These are phyloP conservation scores for Ploceus nigricollis DNA, from an alignment of 2,113 vertebrate genomes.

Conservation along the genomic window DNA sequence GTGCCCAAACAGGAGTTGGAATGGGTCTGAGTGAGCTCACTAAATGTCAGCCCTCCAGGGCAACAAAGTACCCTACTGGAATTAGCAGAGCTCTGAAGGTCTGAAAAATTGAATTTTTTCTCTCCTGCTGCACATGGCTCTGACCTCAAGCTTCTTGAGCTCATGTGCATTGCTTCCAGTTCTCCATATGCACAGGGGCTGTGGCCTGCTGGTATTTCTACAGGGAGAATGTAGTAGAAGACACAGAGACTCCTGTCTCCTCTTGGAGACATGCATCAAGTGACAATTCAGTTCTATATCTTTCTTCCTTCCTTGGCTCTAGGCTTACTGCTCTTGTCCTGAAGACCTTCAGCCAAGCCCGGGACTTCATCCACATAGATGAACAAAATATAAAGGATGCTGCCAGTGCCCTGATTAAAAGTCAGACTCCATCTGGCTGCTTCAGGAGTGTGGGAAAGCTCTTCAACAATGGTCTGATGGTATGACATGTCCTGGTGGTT, in stretches of 20 bases:
- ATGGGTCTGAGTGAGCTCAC: not conserved
- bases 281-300: not conserved
- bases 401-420: conserved; percentile 31
- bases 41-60: not conserved
- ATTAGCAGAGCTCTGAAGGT: not conserved
- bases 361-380: conserved; percentile 61
- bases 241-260: not conserved
- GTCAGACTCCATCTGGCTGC: conserved; percentile 57
- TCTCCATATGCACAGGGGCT: not conserved
- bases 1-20: not conserved
- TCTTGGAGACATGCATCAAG: not conserved
- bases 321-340: conserved; percentile 76
- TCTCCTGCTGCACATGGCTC: not conserved
- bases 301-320: not conserved
- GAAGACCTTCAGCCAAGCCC: conserved; percentile 72
- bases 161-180: not conserved
- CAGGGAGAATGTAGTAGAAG: not conserved
- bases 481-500: not conserved
- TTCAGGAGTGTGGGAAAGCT: conserved; percentile 70
- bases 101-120: not conserved
- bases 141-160: not conserved
- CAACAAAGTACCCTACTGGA: not conserved
- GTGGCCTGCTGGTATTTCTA: not conserved
- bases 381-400: conserved; percentile 61
- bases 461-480: conserved; percentile 73